These are phyloP conservation scores for Sigmodon hispidus DNA, from an alignment of 2,113 vertebrate species.

Conservation along the genomic window DNA sequence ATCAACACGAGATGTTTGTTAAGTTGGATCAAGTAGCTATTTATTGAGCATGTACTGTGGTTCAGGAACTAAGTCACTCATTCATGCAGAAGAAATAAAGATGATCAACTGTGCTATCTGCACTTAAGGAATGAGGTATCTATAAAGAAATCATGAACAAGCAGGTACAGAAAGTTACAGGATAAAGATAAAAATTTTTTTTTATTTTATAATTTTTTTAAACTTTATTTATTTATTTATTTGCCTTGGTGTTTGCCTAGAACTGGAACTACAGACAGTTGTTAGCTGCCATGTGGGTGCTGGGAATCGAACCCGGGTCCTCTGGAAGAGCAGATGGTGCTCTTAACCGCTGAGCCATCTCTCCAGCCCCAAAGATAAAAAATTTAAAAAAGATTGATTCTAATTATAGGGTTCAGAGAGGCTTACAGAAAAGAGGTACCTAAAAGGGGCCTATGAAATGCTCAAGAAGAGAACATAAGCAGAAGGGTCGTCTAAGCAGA, in stretches of 20 bases:
- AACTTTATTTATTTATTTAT: too few species aligned
- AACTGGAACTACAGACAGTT: too few species aligned
- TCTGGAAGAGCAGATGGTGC: too few species aligned
- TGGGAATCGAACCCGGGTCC: too few species aligned
- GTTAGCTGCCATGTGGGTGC: too few species aligned
- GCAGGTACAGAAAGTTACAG: not conserved
- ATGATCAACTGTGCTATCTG: constrained; percentile 6
- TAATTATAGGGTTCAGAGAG: not conserved
- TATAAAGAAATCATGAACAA: constrained; percentile 29
- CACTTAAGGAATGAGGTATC: not conserved
- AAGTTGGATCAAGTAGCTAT: constrained; percentile 24
- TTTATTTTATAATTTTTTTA: too few species aligned
- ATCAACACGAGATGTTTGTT: not conserved
- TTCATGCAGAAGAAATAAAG: constrained; percentile 37
- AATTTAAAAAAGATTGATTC: not conserved
- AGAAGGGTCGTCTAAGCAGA: not conserved
- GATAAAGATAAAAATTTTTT: not conserved
- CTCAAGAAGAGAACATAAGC: not conserved
- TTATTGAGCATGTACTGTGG: constrained; percentile 17
- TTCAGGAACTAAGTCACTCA: constrained; percentile 27
- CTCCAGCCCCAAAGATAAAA: too few species aligned
- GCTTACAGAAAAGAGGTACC: not conserved
- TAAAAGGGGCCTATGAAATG: not conserved
- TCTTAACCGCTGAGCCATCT: too few species aligned
- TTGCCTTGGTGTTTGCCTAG: too few species aligned